Percentiles rank a stretch among this genome's conserved stretches.
phyloP scores from a whole-genome alignment of 2,888 invertebrate genomes.

The Chrysomela aeneicollis region DNA sequence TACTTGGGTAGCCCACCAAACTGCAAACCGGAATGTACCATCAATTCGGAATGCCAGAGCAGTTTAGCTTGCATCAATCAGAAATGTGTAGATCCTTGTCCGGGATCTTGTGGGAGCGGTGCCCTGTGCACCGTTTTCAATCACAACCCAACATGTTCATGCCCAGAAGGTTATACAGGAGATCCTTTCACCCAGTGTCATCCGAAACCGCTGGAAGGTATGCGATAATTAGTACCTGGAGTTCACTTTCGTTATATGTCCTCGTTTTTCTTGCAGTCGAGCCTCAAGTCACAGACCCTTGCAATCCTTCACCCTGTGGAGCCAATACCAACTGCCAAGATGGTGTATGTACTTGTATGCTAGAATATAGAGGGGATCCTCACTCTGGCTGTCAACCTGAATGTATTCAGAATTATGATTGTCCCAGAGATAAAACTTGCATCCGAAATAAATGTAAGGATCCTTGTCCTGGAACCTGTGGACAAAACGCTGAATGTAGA shows the following conservation, averaged over 20 bases:
- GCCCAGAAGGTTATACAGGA: slow-evolving; percentile 77
- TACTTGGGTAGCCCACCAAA: slow-evolving; percentile 75
- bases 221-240: neutral
- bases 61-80: slow-evolving; percentile 78
- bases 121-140: slow-evolving; percentile 78
- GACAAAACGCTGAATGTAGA: slow-evolving; percentile 73
- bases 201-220: slow-evolving; percentile 62
- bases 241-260: neutral
- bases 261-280: slow-evolving; percentile 50
- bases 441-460: slow-evolving; percentile 72
- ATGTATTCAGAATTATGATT: slow-evolving; percentile 73
- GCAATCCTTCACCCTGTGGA: slow-evolving; percentile 84
- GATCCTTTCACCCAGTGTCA: slow-evolving; percentile 77
- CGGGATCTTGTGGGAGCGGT: slow-evolving; percentile 76
- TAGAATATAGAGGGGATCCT: slow-evolving; percentile 82
- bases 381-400: slow-evolving; percentile 76
- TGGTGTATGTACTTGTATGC: slow-evolving; percentile 79
- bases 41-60: slow-evolving; percentile 76
- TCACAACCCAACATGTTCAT: slow-evolving; percentile 80
- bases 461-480: slow-evolving; percentile 77
- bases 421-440: slow-evolving; percentile 70
- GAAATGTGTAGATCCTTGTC: slow-evolving; percentile 80
- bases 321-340: slow-evolving; percentile 82
- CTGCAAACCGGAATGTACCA: slow-evolving; percentile 76
- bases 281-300: slow-evolving; percentile 66